These are phyloP conservation scores for Drosophila arizonae DNA, from an alignment of 1,140 invertebrate species.

Conservation along the genomic window DNA sequence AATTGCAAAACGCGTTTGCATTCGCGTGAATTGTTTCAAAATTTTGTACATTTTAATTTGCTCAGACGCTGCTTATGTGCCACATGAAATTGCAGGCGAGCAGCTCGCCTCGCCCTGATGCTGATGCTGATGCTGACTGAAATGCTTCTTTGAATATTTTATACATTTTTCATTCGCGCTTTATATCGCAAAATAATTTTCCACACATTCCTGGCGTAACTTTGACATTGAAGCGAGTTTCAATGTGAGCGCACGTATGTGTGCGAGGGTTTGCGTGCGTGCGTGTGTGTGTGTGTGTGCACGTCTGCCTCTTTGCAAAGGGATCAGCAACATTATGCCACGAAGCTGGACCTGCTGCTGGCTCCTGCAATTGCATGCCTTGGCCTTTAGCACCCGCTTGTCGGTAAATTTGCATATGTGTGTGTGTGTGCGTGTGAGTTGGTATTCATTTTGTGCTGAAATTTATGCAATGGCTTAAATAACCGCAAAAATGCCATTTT, in stretches of 20 bases:
- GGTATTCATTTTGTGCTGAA: constrained; percentile 72
- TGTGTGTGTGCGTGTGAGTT: constrained; percentile 35
- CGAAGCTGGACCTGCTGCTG: constrained; percentile 37
- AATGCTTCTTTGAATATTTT: constrained; percentile 80
- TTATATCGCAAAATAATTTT: constrained; percentile 78
- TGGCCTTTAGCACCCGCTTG: constrained; percentile 40
- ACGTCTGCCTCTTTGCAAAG: constrained; percentile 58
- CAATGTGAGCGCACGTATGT: constrained; percentile 30
- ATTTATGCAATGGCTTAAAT: constrained; percentile 79
- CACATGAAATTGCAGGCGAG: constrained; percentile 15
- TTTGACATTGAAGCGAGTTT: constrained; percentile 63
- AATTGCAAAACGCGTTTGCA: constrained; percentile 8
- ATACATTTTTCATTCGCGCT: constrained; percentile 81
- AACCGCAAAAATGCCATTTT: constrained; percentile 76
- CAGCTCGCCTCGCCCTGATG: constrained; percentile 21
- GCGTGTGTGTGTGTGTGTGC: constrained; percentile 39
- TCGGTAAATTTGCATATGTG: constrained; percentile 67
- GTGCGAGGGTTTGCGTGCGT: neutral
- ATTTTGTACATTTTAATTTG: constrained; percentile 8
- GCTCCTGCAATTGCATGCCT: constrained; percentile 67
- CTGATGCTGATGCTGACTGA: constrained; percentile 42
- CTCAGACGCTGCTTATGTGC: constrained; percentile 49
- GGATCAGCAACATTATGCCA: constrained; percentile 54
- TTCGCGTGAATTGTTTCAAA: constrained; percentile 13
- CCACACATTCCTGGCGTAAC: constrained; percentile 69